Evolutionary conservation across 64 coral and sea anemone species (phyloP).

Genomic region (Pachyseris speciosa): DNA sequence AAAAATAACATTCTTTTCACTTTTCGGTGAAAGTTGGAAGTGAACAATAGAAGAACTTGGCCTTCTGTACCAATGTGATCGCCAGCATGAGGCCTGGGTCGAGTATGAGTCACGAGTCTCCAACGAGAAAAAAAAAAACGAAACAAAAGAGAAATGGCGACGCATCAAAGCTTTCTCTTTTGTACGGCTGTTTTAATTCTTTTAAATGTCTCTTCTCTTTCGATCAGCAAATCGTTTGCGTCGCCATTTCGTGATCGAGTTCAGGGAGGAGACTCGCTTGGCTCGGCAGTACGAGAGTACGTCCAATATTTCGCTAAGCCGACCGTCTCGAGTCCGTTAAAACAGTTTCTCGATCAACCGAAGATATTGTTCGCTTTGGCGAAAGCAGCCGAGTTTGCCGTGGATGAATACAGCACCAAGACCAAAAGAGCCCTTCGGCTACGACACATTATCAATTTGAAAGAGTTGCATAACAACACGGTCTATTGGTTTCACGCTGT

Average conservation of each 20-base stretch:
- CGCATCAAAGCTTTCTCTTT: not conserved
- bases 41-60: too few species aligned
- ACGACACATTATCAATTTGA: conserved; percentile 42
- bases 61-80: too few species aligned
- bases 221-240: not conserved
- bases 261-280: not conserved
- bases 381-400: conserved; percentile 86
- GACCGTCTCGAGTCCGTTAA: conserved; percentile 42
- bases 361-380: conserved; percentile 46
- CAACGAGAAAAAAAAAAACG: not conserved
- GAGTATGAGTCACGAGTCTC: not conserved
- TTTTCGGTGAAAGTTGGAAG: too few species aligned
- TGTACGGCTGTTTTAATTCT: not conserved
- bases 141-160: not conserved
- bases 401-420: conserved; percentile 12
- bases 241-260: not conserved
- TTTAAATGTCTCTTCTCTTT: not conserved
- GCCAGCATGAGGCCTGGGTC: not conserved
- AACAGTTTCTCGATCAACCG: conserved; percentile 35
- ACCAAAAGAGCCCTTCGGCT: conserved; percentile 38
- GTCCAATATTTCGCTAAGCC: not conserved
- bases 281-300: not conserved
- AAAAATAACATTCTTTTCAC: too few species aligned
- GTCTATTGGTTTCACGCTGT: conserved; percentile 48
- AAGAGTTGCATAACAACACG: not conserved